Conservation (phyloP, 1,140 invertebrate species). For the Drosophila littoralis region DNA sequence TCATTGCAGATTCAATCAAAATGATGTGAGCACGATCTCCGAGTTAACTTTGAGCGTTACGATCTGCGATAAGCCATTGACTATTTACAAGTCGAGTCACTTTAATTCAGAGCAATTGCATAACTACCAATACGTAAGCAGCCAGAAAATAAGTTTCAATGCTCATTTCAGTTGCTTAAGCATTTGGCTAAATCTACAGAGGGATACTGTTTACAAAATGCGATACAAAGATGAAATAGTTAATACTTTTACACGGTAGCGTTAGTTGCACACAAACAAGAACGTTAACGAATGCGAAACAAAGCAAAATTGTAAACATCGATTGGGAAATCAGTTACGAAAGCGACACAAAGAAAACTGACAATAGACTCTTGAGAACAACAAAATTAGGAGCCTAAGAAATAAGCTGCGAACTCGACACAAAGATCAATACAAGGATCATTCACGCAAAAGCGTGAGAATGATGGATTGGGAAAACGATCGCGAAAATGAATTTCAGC, state of each 20-base stretch:
- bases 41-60: slow-evolving; percentile 26
- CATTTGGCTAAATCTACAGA: no score
- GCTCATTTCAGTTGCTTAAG: background rate
- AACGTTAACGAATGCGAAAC: no score
- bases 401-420: no score
- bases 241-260: no score
- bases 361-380: no score
- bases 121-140: slow-evolving; percentile 3
- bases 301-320: no score
- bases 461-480: background rate
- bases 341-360: no score
- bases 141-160: slow-evolving; percentile 11
- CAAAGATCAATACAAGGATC: background rate
- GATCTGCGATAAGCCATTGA: slow-evolving; percentile 16
- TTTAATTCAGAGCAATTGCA: slow-evolving; percentile 19
- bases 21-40: slow-evolving; percentile 62
- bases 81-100: slow-evolving; percentile 1
- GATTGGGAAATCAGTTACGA: no score
- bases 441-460: background rate
- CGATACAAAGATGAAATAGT: no score
- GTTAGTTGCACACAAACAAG: no score
- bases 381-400: no score
- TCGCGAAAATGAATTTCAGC: background rate
- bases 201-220: background rate
- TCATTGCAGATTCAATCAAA: slow-evolving; percentile 49